A percentile compares a stretch with the other conserved stretches of the same genome.
Conservation (phyloP, 2,888 invertebrate species). For the Drosophila ezoana region DNA sequence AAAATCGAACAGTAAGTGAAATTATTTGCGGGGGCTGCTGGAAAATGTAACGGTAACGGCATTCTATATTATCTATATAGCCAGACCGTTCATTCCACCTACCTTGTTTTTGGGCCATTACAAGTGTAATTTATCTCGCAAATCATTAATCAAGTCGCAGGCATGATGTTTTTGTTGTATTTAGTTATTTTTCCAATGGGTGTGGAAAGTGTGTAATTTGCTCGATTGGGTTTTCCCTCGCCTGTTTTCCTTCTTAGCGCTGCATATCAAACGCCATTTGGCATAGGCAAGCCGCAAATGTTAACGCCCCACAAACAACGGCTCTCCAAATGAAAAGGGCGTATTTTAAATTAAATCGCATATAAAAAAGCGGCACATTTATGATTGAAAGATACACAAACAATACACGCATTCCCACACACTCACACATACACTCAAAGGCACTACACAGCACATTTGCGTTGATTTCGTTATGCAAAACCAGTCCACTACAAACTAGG, state of each 20-base stretch:
- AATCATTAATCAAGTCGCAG: slow-evolving; percentile 74
- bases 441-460: slow-evolving; percentile 50
- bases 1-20: slow-evolving; percentile 70
- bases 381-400: slow-evolving; percentile 60
- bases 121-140: slow-evolving; percentile 79
- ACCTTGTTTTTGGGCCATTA: slow-evolving; percentile 59
- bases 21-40: slow-evolving; percentile 68
- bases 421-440: slow-evolving; percentile 5
- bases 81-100: slow-evolving; percentile 48
- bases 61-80: slow-evolving; percentile 54
- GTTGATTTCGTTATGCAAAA: slow-evolving; percentile 24
- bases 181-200: slow-evolving; percentile 25
- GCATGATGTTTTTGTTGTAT: slow-evolving; percentile 18
- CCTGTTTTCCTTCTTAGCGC: slow-evolving; percentile 11
- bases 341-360: slow-evolving; percentile 67
- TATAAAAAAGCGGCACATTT: slow-evolving; percentile 58
- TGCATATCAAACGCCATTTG: slow-evolving; percentile 49
- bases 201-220: slow-evolving; percentile 33
- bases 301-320: slow-evolving; percentile 59
- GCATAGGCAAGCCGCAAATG: slow-evolving; percentile 43
- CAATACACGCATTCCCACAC: slow-evolving; percentile 18
- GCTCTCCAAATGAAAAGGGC: slow-evolving; percentile 66
- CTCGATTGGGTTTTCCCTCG: slow-evolving; percentile 14
- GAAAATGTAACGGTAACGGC: slow-evolving; percentile 45
- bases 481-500: slow-evolving; percentile 5